Conservation (phyloP, 2,888 invertebrate species). For the Argynnis bischoffii region DNA sequence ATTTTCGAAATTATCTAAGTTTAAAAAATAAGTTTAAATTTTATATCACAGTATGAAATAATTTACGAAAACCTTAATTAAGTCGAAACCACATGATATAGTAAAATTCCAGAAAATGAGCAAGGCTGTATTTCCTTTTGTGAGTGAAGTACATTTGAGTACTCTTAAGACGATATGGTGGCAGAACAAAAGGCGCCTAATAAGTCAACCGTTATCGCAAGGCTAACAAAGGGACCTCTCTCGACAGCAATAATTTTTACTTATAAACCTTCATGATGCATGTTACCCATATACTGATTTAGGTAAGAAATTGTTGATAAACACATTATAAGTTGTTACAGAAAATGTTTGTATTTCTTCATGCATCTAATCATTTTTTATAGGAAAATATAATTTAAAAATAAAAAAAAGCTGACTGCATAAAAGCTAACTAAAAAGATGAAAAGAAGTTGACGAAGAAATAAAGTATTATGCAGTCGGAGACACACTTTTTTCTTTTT, state of each 20-base stretch:
- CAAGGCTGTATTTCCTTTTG: constrained; percentile 22
- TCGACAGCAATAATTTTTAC: constrained; percentile 15
- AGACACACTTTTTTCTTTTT: too few species aligned
- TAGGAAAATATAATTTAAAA: too few species aligned
- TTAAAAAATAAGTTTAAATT: too few species aligned
- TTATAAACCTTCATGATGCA: constrained; percentile 15
- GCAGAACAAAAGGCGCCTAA: constrained; percentile 32
- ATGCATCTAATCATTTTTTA: too few species aligned
- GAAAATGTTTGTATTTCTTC: too few species aligned
- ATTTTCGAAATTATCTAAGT: too few species aligned
- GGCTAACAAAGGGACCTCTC: constrained; percentile 25
- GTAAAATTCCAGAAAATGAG: constrained; percentile 15
- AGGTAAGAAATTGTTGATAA: constrained; percentile 1
- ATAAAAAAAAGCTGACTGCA: too few species aligned
- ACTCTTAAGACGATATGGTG: constrained; percentile 30
- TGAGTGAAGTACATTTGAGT: constrained; percentile 22
- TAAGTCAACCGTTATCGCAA: constrained; percentile 33
- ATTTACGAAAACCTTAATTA: constrained; percentile 8
- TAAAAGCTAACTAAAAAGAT: too few species aligned
- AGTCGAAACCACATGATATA: constrained; percentile 13
- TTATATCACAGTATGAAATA: not conserved
- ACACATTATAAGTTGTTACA: not conserved
- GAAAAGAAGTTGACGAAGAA: too few species aligned
- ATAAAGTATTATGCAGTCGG: too few species aligned
- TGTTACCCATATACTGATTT: constrained; percentile 2